A percentile compares a stretch with the other conserved stretches of the same genome.
Evolutionary conservation across 1,140 invertebrate species (phyloP).

Genomic region (Danaus plexippus): DNA sequence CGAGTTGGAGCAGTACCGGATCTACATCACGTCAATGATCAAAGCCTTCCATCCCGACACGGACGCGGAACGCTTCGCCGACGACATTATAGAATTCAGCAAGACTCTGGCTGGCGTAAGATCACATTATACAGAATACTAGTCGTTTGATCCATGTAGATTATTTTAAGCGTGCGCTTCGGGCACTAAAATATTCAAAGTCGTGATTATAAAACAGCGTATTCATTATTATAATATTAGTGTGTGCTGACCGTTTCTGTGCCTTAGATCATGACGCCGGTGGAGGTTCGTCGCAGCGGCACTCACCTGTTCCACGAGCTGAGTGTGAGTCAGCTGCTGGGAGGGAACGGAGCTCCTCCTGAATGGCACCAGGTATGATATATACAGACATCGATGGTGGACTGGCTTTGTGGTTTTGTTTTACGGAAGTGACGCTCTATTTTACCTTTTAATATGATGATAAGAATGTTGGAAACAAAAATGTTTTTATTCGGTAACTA

Average conservation of each 20-base stretch:
- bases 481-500: too few species aligned
- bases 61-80: constrained; percentile 71
- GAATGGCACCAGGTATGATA: constrained; percentile 56
- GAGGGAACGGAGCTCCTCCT: constrained; percentile 60
- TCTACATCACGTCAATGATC: constrained; percentile 75
- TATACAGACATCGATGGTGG: too few species aligned
- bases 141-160: too few species aligned
- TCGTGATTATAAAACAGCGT: too few species aligned
- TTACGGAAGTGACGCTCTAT: too few species aligned
- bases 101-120: constrained; percentile 77
- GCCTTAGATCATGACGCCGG: constrained; percentile 49
- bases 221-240: too few species aligned
- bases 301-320: constrained; percentile 83
- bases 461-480: too few species aligned
- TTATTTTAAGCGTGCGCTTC: too few species aligned
- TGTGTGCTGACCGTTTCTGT: too few species aligned
- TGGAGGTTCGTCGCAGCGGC: constrained; percentile 78
- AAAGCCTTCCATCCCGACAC: constrained; percentile 67
- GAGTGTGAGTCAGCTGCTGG: constrained; percentile 73
- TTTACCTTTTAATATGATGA: too few species aligned
- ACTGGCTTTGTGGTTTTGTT: too few species aligned
- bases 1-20: constrained; percentile 75
- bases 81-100: constrained; percentile 81
- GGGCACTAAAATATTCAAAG: too few species aligned
- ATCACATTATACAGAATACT: background rate